These are phyloP conservation scores for Gallinago jamesoni DNA, from an alignment of 2,113 vertebrate genomes.

Conservation along the genomic window DNA sequence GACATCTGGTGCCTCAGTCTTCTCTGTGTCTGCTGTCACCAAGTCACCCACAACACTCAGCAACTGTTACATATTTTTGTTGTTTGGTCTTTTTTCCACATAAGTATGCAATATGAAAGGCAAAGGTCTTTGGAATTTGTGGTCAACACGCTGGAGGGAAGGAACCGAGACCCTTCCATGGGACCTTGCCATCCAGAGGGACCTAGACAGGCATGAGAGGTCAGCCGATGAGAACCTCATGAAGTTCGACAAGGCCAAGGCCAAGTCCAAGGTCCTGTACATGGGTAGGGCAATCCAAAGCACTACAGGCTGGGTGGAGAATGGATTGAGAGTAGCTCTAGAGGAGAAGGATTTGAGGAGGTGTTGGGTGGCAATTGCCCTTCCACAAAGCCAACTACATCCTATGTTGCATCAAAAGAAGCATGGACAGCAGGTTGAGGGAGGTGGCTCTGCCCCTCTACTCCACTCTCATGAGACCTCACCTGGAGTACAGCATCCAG, in stretches of 20 bases:
- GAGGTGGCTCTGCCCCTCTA: neutral
- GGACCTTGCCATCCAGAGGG: too few relatives aligned
- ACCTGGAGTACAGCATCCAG: neutral
- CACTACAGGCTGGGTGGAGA: too few relatives aligned
- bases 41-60: neutral
- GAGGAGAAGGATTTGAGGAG: too few relatives aligned
- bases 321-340: too few relatives aligned
- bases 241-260: too few relatives aligned
- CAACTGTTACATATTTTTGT: fast-evolving
- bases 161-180: too few relatives aligned
- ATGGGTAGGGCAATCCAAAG: too few relatives aligned
- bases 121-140: neutral
- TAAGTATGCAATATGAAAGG: neutral
- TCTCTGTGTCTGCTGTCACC: neutral
- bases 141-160: too few relatives aligned
- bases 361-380: too few relatives aligned
- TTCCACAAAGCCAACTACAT: neutral
- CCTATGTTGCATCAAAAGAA: neutral
- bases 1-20: neutral
- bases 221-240: too few relatives aligned
- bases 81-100: neutral
- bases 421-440: neutral
- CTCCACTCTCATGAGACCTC: neutral
- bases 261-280: too few relatives aligned
- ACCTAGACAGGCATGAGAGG: too few relatives aligned